Base-by-base conservation (phyloP, 2,888 invertebrate genomes). In the Scelioninae gen. 1 region DNA sequence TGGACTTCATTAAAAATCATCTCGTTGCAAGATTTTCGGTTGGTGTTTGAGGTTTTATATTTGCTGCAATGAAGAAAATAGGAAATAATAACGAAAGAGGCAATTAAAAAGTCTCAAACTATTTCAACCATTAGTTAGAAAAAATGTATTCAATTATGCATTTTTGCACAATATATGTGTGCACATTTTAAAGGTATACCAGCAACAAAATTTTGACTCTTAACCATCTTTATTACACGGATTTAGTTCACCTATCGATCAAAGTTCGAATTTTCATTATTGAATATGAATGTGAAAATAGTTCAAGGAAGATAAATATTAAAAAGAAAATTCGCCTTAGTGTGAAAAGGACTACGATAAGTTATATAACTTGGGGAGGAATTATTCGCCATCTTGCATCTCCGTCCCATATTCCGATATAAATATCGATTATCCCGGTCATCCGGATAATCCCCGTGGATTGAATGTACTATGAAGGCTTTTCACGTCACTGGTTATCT, bases 371-470 rank as follows among this genome's bases (percentile, higher is more conserved):
- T 83, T 75, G 60, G 75, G 53, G 47, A 47, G 56, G 53, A 83
- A 83, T 83, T 80, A 80, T 83, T 80, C 79, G 79, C 80, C 71
- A 80, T 80, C 79, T 80, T 76, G 76, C 71, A 80, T 83, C 80
- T 80, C 60, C 71, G 75, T 83, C 69, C 76, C 75, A 83, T 83
- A 79, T 83, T 84, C 83, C 85, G 86, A 87, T 88, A 88, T 89
- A 90, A 90, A 90, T 90, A 90, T 89, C 89, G 89, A 90, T 89
- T 89, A 89, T 86, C 86, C 75, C 85, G 84, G 87, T 89, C 87
- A 89, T 89, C 89, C 88, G 89, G 90, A 90, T 90, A 87, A 90
- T 90, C 89, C 88, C 84, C 85, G 85, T 84, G 88, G 88, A 90
- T 89, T 89, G 88, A 90, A 89, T 89, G 89, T 89, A 89, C 88